Conservation (phyloP, 1,140 invertebrate species). For the Sycobia sp. region DNA sequence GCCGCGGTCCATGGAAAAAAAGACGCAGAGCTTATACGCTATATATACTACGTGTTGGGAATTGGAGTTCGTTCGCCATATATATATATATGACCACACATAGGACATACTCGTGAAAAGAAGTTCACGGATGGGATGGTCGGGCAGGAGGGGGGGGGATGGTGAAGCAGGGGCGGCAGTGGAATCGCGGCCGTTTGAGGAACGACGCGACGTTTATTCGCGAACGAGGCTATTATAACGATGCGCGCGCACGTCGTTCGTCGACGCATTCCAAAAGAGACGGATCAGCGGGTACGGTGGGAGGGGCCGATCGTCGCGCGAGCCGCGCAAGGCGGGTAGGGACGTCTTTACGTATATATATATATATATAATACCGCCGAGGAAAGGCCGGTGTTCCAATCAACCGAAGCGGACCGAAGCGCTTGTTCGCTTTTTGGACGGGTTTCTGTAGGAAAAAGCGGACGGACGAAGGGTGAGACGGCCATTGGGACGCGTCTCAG, state of each 20-base stretch:
- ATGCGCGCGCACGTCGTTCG: too few relatives aligned
- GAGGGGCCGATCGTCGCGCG: not conserved
- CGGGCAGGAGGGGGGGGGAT: too few relatives aligned
- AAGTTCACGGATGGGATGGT: too few relatives aligned
- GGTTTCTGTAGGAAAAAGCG: constrained; percentile 23
- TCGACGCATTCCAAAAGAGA: not conserved
- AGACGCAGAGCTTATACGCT: too few relatives aligned
- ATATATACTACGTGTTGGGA: constrained; percentile 33
- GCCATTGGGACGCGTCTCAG: constrained; percentile 53
- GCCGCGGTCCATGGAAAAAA: constrained; percentile 16
- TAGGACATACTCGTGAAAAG: too few relatives aligned
- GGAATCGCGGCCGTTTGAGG: constrained; percentile 33
- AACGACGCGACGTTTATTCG: constrained; percentile 31
- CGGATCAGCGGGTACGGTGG: not conserved
- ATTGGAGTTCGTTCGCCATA: constrained; percentile 18
- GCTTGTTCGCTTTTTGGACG: constrained; percentile 13
- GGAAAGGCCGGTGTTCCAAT: too few relatives aligned
- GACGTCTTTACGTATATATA: too few relatives aligned
- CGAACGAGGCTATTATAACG: too few relatives aligned
- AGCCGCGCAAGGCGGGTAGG: too few relatives aligned
- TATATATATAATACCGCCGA: too few relatives aligned
- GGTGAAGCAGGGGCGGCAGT: too few relatives aligned
- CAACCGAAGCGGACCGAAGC: not conserved
- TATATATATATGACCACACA: too few relatives aligned
- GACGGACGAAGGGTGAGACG: constrained; percentile 35